A percentile compares a stretch with the other conserved stretches of the same genome.
Conservation (phyloP, 2,113 vertebrate species). For the Oryzias melastigma region DNA sequence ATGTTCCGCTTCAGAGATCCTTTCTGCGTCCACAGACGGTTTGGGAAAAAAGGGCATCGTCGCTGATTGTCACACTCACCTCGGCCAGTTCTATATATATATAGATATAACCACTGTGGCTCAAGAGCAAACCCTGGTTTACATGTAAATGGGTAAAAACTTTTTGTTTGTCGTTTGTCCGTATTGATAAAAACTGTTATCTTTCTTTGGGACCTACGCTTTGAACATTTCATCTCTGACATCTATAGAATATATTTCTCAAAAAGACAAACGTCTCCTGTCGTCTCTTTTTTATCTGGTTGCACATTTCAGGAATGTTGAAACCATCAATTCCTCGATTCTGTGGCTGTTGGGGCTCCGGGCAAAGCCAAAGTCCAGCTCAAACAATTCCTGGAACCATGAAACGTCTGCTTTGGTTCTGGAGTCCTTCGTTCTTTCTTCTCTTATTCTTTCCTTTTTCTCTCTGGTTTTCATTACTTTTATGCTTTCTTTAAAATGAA, state of each 20-base stretch:
- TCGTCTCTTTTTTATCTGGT: neutral
- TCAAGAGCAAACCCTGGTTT: conserved; percentile 77
- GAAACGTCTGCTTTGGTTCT: no score
- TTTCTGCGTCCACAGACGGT: conserved; percentile 12
- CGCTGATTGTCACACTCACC: conserved; percentile 66
- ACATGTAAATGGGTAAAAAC: conserved; percentile 69
- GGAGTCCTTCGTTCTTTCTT: no score
- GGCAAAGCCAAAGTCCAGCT: no score
- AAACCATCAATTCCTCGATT: no score
- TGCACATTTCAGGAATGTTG: no score
- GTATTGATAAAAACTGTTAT: conserved; percentile 70
- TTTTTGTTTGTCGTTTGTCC: conserved; percentile 73
- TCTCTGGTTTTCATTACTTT: neutral
- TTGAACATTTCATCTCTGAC: conserved; percentile 76
- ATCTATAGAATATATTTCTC: conserved; percentile 78
- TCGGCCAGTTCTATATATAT: conserved; percentile 67
- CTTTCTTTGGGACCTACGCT: conserved; percentile 76
- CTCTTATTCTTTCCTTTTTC: no score
- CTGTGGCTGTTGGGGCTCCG: no score
- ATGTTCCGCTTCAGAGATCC: conserved; percentile 62
- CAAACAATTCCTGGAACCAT: no score
- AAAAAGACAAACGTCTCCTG: conserved; percentile 53
- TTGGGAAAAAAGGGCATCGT: conserved; percentile 46
- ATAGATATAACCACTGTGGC: conserved; percentile 76
- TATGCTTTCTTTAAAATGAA: neutral